Conservation (phyloP, 2,888 invertebrate genomes). For the Myopa tessellatipennis region DNA sequence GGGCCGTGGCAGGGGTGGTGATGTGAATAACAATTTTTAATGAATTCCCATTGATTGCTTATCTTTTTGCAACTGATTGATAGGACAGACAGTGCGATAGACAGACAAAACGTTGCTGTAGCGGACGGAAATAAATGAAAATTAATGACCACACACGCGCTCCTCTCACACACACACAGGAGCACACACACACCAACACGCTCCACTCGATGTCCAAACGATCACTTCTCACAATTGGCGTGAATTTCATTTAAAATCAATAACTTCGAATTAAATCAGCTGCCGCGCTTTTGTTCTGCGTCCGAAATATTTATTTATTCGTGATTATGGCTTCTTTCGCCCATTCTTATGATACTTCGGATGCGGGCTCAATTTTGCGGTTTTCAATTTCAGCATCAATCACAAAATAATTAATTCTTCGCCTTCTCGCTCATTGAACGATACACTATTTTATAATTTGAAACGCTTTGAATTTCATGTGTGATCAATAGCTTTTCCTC, state of each 20-base stretch:
- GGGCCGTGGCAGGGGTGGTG: too few species aligned
- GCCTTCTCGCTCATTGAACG: too few species aligned
- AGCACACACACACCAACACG: neutral
- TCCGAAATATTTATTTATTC: neutral
- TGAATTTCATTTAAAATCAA: constrained; percentile 33
- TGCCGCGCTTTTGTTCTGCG: neutral
- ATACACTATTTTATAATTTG: too few species aligned
- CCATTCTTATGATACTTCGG: too few species aligned
- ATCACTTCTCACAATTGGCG: constrained; percentile 10
- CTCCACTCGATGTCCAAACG: neutral
- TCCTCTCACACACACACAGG: neutral
- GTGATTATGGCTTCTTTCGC: too few species aligned
- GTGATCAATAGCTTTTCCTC: too few species aligned
- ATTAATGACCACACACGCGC: constrained; percentile 25
- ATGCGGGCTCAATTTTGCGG: too few species aligned
- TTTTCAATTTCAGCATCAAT: too few species aligned
- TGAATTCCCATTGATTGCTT: constrained; percentile 24
- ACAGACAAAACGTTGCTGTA: constrained; percentile 27
- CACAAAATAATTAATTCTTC: too few species aligned
- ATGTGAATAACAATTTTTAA: constrained; percentile 18
- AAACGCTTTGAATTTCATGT: too few species aligned
- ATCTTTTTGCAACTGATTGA: constrained; percentile 10
- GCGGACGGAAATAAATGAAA: constrained; percentile 37
- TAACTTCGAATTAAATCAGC: constrained; percentile 2
- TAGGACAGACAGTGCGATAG: neutral